A percentile compares a stretch with the other conserved stretches of the same genome.
These are phyloP conservation scores for Eupithecia insigniata DNA, from an alignment of 2,888 invertebrate genomes.

Conservation along the genomic window DNA sequence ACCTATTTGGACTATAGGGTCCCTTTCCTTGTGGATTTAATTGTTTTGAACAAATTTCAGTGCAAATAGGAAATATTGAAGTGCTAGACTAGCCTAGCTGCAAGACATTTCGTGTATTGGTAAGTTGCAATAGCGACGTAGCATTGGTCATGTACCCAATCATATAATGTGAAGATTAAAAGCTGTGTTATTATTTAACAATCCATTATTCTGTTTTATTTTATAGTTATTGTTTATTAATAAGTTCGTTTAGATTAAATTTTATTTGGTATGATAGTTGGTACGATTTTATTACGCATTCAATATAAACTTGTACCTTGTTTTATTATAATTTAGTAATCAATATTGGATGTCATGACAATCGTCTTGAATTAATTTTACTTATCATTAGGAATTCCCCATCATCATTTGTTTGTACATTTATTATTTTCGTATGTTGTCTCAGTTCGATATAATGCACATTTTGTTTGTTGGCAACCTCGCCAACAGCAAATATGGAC, in stretches of 20 bases:
- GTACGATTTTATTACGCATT: constrained; percentile 71
- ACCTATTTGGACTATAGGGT: constrained; percentile 16
- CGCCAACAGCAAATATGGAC: constrained; percentile 77
- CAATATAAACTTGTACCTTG: constrained; percentile 81
- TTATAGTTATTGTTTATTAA: constrained; percentile 82
- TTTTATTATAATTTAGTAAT: constrained; percentile 78
- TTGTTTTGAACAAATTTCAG: constrained; percentile 15
- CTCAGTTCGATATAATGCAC: constrained; percentile 70
- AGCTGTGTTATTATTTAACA: constrained; percentile 84
- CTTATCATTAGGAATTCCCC: constrained; percentile 47
- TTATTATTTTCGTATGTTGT: constrained; percentile 58
- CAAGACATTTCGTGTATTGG: constrained; percentile 28
- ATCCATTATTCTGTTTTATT: constrained; percentile 83
- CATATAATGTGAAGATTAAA: constrained; percentile 74
- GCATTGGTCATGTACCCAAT: constrained; percentile 73
- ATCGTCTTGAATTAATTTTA: constrained; percentile 60
- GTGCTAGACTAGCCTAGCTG: constrained; percentile 21
- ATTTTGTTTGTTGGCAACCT: constrained; percentile 76
- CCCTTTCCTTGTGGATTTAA: background rate
- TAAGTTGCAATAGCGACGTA: constrained; percentile 59
- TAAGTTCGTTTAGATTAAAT: constrained; percentile 83
- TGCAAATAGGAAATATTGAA: constrained; percentile 18
- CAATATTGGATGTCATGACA: constrained; percentile 78
- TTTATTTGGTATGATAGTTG: constrained; percentile 81
- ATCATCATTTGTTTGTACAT: constrained; percentile 66